These are phyloP conservation scores for Sclerodermus sp. DNA, from an alignment of 2,888 invertebrate species.

Conservation along the genomic window DNA sequence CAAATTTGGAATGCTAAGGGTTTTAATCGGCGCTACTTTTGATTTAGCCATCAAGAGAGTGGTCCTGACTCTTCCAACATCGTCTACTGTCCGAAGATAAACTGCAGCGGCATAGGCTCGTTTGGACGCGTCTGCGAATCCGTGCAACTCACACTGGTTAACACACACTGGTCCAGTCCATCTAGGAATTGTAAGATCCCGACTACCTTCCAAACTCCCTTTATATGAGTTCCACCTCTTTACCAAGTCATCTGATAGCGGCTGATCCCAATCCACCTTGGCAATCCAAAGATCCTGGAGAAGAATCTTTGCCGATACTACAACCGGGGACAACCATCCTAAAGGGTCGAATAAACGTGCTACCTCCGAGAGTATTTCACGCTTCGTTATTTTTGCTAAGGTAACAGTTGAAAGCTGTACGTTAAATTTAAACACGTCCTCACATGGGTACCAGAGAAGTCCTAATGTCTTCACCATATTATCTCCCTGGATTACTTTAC, in stretches of 20 bases:
- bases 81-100: not conserved
- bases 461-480: too few species aligned
- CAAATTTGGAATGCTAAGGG: too few species aligned
- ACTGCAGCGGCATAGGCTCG: not conserved
- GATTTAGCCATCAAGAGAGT: not conserved
- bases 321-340: not conserved
- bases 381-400: too few species aligned
- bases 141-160: not conserved
- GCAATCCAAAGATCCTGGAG: not conserved
- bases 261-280: not conserved
- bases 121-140: not conserved
- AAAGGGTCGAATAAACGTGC: not conserved
- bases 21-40: not conserved
- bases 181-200: not conserved
- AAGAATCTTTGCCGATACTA: not conserved
- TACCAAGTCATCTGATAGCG: not conserved
- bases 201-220: not conserved
- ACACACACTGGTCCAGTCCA: not conserved
- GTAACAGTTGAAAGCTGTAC: too few species aligned
- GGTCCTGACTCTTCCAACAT: not conserved
- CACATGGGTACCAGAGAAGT: not conserved
- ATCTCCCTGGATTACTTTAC: not conserved
- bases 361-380: not conserved
- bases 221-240: not conserved
- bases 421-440: not conserved